Conservation (phyloP, 2,113 vertebrate species). For the Hypanus sabinus region DNA sequence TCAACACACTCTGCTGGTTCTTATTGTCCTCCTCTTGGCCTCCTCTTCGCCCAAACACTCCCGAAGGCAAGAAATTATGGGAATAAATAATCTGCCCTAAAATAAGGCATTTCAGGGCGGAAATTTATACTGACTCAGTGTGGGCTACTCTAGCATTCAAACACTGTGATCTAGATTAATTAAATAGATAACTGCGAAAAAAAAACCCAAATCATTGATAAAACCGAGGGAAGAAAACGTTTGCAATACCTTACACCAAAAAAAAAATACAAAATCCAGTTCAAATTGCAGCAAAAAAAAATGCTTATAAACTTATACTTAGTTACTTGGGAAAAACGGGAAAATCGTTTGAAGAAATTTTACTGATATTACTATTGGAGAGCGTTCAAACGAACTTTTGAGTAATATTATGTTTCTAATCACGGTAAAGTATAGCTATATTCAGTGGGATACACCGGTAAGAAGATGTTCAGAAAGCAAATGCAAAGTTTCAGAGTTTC, state of each 20-base stretch:
- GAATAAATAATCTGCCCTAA: background rate
- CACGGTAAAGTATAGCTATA: background rate
- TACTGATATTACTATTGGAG: background rate
- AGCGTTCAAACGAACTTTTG: background rate
- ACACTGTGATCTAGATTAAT: background rate
- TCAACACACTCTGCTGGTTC: background rate
- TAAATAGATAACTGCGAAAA: background rate
- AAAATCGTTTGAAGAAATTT: background rate
- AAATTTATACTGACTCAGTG: background rate
- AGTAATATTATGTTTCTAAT: background rate
- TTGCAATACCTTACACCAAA: background rate
- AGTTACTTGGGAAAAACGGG: background rate
- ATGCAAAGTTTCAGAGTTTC: background rate
- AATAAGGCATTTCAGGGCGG: background rate
- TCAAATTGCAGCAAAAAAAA: background rate
- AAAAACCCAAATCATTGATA: background rate
- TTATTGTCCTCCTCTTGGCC: too few relatives aligned
- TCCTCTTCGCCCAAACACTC: background rate
- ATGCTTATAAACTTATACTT: too few relatives aligned
- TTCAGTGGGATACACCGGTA: background rate
- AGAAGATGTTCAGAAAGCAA: background rate
- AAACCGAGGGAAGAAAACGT: background rate
- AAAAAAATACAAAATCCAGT: background rate
- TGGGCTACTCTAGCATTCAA: background rate
- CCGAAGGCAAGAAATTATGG: background rate